Evolutionary conservation across 2,888 invertebrate genomes (phyloP), one percentile per base, ranked within the genome.

Genomic region (Stratiomys singularior): DNA sequence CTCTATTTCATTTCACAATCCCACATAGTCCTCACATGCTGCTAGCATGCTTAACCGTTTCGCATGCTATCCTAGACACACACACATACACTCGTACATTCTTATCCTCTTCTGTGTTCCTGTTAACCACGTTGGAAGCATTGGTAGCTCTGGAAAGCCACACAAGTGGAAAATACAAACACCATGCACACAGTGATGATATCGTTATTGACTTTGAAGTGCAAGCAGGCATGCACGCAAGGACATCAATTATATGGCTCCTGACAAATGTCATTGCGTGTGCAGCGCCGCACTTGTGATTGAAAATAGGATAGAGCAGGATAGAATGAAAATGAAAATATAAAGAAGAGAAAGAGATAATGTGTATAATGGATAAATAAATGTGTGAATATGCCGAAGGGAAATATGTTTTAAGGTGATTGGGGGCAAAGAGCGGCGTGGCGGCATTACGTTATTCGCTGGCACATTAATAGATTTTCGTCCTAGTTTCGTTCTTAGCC

Each of bases 201-300:
- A 69, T 69, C 47, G 46, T 69, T 69, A 69, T 69, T 69, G 69
- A 69, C 72, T 72, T 72, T 72, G 56, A 52, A 72, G 72, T 72
- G 72, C 72, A 72, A 18, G 56, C 72, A 58, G 72, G 56, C 72
- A 58, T 72, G 56, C 69, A 46, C 46, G 69, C 69, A 72, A 72
- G 56, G 72, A 72, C 56, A 72, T 72, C 58, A 72, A 72, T 72
- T 72, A 72, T 72, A 72, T 72, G 58, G 72, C 30, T 69, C 69
- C 69, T 72, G 72, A 72, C 72, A 72, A 72, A 58, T 72, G 72
- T 56, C 72, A 72, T 72, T 72, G 72, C 72, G 72, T 72, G 72
- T 58, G 69, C 69, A 69, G 27, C 47, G 23, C 69, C 46, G 18
- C 27, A 46, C 44, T 66, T 30, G 18, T n/a, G 18, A n/a, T 15